Evolutionary conservation across 1,140 invertebrate species (phyloP).

Genomic region (Drosophila azteca): DNA sequence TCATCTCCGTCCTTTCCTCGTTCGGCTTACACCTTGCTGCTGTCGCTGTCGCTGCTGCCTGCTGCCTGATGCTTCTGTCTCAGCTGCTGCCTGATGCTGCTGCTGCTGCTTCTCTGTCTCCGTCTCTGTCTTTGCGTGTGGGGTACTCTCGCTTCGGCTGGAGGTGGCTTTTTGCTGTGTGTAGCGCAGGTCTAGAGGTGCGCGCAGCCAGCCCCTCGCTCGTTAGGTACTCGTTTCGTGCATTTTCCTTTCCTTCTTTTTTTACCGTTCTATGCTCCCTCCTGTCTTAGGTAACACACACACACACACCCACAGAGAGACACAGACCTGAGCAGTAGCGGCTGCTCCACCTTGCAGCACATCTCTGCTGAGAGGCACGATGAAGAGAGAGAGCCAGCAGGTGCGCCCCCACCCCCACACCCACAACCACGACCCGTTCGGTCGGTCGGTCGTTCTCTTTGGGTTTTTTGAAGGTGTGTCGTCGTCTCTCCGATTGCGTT

Average conservation of each 20-base stretch:
- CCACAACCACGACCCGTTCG: slow-evolving; percentile 16
- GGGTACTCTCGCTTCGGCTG: slow-evolving; percentile 63
- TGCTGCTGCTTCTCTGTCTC: slow-evolving; percentile 33
- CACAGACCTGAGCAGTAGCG: slow-evolving; percentile 53
- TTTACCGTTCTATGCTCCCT: slow-evolving; percentile 17
- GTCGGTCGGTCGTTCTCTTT: slow-evolving; percentile 15
- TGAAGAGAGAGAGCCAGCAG: slow-evolving; percentile 55
- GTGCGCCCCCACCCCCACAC: slow-evolving; percentile 52
- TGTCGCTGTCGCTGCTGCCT: slow-evolving; percentile 7
- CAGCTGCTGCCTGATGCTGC: slow-evolving; percentile 17
- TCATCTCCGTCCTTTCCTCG: slow-evolving; percentile 40
- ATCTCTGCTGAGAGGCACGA: slow-evolving; percentile 8
- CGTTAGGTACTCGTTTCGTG: slow-evolving; percentile 64
- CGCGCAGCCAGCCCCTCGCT: slow-evolving; percentile 57
- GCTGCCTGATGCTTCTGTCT: slow-evolving; percentile 19
- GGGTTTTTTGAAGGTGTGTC: slow-evolving; percentile 67
- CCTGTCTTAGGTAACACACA: slow-evolving; percentile 74
- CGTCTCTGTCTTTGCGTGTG: slow-evolving; percentile 31
- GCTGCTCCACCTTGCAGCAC: no score
- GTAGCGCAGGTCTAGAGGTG: slow-evolving; percentile 70
- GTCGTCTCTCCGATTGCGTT: slow-evolving; percentile 63
- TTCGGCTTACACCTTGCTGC: slow-evolving; percentile 69
- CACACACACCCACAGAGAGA: slow-evolving; percentile 64
- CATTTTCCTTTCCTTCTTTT: slow-evolving; percentile 40
- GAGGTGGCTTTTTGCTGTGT: slow-evolving; percentile 53